Evolutionary conservation across 2,797 vertebrate species (phyloP), one percentile per base, ranked within the genome.

Genomic region (Xenops minutus): DNA sequence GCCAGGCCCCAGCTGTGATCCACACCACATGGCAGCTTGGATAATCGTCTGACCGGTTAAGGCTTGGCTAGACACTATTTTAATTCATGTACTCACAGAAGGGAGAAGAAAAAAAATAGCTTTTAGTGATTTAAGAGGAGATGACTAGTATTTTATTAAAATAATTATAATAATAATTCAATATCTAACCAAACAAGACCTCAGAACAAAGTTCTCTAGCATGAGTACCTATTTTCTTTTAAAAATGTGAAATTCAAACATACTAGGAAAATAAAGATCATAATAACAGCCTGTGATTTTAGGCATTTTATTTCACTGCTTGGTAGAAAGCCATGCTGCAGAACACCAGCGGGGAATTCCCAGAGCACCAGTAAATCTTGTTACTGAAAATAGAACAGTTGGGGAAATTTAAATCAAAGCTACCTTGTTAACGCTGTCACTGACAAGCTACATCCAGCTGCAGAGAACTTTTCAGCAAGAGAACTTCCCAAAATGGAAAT

Each of bases 401-500:
- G n/a, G 56, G 29, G 52, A 80, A 92, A 61, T 63, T 87, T 49
- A 94, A 96, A 95, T 93, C 80, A 93, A 95, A 95, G 85, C 83
- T 88, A 94, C 73, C 46, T 93, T 91, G 91, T 97, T 94, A 97
- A 95, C 59, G 51, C 96, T 94, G 72, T 95, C 95, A 97, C 94
- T 96, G 94, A 94, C 29, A 56, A 95, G 92, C 90, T 95, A 85
- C 74, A 92, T 82, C 67, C 91, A 97, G 94, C 91, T 94, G 95
- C 97, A 96, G 85, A 93, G 86, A 81, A 96, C 73, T 95, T 95
- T 96, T 95, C 95, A 80, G 87, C 93, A 96, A 94, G 37, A 97
- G 71, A 96, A 96, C 94, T 97, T 96, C 95, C 91, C 95, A 92
- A 95, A 97, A 97, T 97, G 96, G 96, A 97, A 97, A 97, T 97